Percentiles rank a stretch among this genome's conserved stretches.
Evolutionary conservation across 2,113 vertebrate species (phyloP).

Genomic region (Elanus axillaris): DNA sequence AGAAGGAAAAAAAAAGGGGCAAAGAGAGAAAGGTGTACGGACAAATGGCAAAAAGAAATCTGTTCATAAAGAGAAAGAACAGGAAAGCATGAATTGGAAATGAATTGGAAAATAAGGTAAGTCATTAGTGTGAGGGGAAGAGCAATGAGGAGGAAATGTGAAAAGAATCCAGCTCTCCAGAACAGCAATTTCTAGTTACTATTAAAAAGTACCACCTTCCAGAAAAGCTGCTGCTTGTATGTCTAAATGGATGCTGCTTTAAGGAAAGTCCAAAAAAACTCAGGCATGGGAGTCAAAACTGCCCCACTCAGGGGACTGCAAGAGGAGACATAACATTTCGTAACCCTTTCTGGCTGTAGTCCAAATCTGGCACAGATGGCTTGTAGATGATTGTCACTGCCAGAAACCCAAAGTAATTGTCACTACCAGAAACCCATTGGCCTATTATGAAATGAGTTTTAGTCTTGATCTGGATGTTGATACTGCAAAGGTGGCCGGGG

Average conservation of each 20-base stretch:
- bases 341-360: neutral
- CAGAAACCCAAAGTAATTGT: neutral
- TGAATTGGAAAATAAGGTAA: slow-evolving; percentile 22
- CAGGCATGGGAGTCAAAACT: neutral
- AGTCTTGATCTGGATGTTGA: neutral
- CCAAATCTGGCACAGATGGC: slow-evolving; percentile 31
- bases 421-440: neutral
- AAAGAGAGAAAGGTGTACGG: neutral
- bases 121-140: neutral
- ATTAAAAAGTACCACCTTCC: neutral
- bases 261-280: neutral
- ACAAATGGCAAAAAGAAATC: neutral
- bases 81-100: slow-evolving; percentile 17
- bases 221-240: neutral
- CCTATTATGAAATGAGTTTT: neutral
- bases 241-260: neutral
- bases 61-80: neutral
- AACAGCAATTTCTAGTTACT: neutral
- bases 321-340: neutral
- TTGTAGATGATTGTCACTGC: neutral
- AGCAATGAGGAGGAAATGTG: neutral
- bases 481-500: neutral
- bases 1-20: neutral
- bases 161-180: slow-evolving; percentile 6
- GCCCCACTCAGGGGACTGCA: neutral